Percentiles rank a stretch among this genome's conserved stretches.
phyloP scores from a whole-genome alignment of 1,140 invertebrate genomes.

The Achatina immaculata region DNA sequence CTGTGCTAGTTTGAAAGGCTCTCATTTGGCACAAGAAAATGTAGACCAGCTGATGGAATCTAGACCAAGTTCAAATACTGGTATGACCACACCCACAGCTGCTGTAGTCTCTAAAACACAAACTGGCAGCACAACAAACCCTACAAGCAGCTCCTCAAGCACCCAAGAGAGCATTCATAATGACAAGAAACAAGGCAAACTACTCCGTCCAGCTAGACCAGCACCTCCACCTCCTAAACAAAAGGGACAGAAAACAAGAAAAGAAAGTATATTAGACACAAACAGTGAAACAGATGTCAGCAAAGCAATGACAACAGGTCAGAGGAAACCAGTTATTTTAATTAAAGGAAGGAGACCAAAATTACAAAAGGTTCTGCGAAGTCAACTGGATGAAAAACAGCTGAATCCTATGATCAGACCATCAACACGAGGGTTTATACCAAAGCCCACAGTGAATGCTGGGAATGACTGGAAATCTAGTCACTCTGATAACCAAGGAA shows the following conservation, averaged over 20 bases:
- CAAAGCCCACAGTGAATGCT: not conserved
- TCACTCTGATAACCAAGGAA: not conserved
- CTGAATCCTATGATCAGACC: constrained; percentile 35
- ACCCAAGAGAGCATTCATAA: not conserved
- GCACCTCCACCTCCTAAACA: constrained; percentile 17
- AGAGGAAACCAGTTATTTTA: constrained; percentile 9
- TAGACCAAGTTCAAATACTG: not conserved
- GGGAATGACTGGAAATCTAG: not conserved
- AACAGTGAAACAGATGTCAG: not conserved
- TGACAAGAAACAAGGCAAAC: not conserved
- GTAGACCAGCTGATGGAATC: not conserved
- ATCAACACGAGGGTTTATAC: constrained; percentile 13
- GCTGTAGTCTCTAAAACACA: not conserved
- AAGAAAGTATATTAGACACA: not conserved
- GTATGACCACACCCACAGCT: not conserved
- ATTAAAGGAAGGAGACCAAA: constrained; percentile 32
- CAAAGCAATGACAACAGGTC: not conserved
- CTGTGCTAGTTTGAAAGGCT: not conserved
- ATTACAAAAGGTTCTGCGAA: constrained; percentile 1
- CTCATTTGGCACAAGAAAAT: not conserved
- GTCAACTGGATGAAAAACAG: constrained; percentile 25
- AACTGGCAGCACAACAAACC: not conserved
- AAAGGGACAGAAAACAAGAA: not conserved
- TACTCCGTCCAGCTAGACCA: constrained; percentile 9
- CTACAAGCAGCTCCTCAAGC: not conserved